A percentile compares a stretch with the other conserved stretches of the same genome.
phyloP scores from a whole-genome alignment of 2,888 invertebrate genomes.

The Blomia tropicalis region DNA sequence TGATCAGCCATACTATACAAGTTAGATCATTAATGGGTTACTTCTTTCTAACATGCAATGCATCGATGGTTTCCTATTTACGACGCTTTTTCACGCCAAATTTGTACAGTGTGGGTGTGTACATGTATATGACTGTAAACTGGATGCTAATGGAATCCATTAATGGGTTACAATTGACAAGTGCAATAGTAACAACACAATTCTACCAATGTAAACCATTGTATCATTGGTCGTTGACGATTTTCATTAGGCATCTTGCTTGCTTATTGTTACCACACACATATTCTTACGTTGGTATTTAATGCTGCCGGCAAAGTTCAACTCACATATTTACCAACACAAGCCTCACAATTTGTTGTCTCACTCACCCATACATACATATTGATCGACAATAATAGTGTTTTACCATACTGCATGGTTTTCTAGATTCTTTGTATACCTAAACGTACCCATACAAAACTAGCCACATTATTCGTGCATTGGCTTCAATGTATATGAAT shows the following conservation, averaged over 20 bases:
- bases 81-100: not conserved
- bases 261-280: too few relatives aligned
- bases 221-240: too few relatives aligned
- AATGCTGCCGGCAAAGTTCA: not conserved
- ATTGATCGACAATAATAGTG: too few relatives aligned
- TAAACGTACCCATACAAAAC: too few relatives aligned
- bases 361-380: not conserved
- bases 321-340: too few relatives aligned
- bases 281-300: not conserved
- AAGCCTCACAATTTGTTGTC: not conserved
- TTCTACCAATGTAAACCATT: too few relatives aligned
- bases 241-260: too few relatives aligned
- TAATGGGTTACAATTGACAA: not conserved
- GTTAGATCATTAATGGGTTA: not conserved
- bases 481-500: too few relatives aligned
- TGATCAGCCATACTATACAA: not conserved
- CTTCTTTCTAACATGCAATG: not conserved
- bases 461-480: too few relatives aligned
- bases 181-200: too few relatives aligned
- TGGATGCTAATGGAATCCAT: not conserved
- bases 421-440: too few relatives aligned
- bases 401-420: too few relatives aligned
- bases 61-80: not conserved
- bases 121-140: not conserved
- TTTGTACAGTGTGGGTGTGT: not conserved